Conservation (phyloP, 2,113 vertebrate species). For the Chaetorhynchus papuensis region DNA sequence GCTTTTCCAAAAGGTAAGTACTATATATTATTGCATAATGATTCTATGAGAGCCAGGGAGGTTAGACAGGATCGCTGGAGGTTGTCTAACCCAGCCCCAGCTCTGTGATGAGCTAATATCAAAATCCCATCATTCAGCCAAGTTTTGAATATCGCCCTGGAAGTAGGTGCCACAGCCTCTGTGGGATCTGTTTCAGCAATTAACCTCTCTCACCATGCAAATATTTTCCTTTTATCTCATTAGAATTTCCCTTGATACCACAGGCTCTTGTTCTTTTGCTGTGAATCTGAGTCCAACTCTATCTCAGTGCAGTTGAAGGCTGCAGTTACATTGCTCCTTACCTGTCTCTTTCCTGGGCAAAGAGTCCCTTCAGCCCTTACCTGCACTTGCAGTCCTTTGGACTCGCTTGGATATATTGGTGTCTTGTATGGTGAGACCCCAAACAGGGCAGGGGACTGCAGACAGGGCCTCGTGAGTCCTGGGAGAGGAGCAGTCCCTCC, state of each 20-base stretch:
- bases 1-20: neutral
- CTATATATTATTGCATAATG: neutral
- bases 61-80: neutral
- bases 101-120: fast-evolving
- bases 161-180: neutral
- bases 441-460: neutral
- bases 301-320: neutral
- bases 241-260: neutral
- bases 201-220: neutral
- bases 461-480: fast-evolving
- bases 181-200: neutral
- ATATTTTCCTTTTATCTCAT: neutral
- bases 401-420: fast-evolving
- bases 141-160: neutral
- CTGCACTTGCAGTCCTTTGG: neutral
- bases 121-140: neutral
- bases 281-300: neutral
- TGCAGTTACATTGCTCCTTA: neutral
- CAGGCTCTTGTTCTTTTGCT: neutral
- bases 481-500: fast-evolving
- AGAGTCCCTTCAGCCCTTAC: neutral
- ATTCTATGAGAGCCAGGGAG: neutral
- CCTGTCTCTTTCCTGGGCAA: neutral
- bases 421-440: neutral
- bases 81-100: neutral